Base-by-base conservation (phyloP, 2,888 invertebrate species). In the Conchocele bisecta region DNA sequence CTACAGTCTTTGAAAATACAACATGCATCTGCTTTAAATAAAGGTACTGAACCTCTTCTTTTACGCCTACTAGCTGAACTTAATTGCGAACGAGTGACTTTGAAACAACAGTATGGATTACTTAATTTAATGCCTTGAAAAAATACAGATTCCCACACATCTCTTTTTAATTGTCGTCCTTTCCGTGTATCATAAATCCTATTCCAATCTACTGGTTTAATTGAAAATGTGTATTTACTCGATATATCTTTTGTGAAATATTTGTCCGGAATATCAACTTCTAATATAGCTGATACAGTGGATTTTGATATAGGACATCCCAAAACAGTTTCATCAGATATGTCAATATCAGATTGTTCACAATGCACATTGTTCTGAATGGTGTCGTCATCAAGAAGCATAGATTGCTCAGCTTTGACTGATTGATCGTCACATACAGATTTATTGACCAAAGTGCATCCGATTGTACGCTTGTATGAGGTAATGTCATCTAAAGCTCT, bases 61-160 rank as follows among this genome's bases (percentile, higher is more conserved):
- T 11, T 39, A 20, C 56, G 22, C 1, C 20, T 22, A 11, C n/a
- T 22, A 15, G 56, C 56, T 13, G 5, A 13, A 13, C 24, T 39
- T 20, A 56, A 17, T 20, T n/a, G 15, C 7, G 37, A 24, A 20
- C 15, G 26, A 5, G 3, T 39, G 29, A 56, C 22, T 17, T 24
- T n/a, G 41, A 56, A 56, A 22, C 37, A 20, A 41, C 56, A 56
- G 28, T 41, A 56, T 13, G 24, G 39, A n/a, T 56, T 56, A 39
- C 39, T 39, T 41, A 41, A 17, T 13, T 24, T 24, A 3, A 56
- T n/a, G 9, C 41, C 26, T 22, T 41, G n/a, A 39, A 56, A 17
- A 56, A 56, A 56, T 22, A 22, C 26, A n/a, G 22, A 26, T 41
- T 56, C 26, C 56, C 56, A 56, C 11, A 42, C 26, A 26, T 41